Evolutionary conservation across 2,113 vertebrate species (phyloP).

Genomic region (Tyto alba): DNA sequence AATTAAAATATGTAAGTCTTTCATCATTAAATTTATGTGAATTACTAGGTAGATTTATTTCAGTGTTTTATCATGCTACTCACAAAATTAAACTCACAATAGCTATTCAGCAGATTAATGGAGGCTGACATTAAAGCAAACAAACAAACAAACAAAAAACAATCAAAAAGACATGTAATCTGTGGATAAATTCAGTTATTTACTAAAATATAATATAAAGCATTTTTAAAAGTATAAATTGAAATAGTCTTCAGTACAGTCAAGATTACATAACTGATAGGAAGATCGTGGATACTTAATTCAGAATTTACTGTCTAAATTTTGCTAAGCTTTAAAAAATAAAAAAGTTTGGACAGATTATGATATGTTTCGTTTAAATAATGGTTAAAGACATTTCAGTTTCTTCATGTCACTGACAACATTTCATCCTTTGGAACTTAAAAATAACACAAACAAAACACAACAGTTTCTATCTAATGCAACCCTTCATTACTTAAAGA

Average conservation of each 20-base stretch:
- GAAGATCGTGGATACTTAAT: neutral
- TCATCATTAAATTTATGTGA: neutral
- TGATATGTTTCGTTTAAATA: neutral
- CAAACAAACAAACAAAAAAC: no score
- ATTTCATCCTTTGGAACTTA: neutral
- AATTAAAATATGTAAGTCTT: neutral
- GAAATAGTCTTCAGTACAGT: neutral
- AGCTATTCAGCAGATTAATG: neutral
- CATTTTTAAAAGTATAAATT: neutral
- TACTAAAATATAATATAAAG: neutral
- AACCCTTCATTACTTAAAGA: neutral
- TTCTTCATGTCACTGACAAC: neutral
- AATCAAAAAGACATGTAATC: neutral
- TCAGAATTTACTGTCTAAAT: neutral
- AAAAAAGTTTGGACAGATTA: neutral
- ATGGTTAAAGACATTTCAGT: neutral
- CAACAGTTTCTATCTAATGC: neutral
- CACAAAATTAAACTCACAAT: neutral
- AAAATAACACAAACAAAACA: neutral
- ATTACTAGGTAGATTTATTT: neutral
- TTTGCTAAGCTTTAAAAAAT: neutral
- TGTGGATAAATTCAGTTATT: neutral
- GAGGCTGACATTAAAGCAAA: neutral
- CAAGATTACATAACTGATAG: neutral
- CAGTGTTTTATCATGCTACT: neutral